Evolutionary conservation across 1,140 invertebrate species (phyloP).

Genomic region (Wiebesia pumilae): DNA sequence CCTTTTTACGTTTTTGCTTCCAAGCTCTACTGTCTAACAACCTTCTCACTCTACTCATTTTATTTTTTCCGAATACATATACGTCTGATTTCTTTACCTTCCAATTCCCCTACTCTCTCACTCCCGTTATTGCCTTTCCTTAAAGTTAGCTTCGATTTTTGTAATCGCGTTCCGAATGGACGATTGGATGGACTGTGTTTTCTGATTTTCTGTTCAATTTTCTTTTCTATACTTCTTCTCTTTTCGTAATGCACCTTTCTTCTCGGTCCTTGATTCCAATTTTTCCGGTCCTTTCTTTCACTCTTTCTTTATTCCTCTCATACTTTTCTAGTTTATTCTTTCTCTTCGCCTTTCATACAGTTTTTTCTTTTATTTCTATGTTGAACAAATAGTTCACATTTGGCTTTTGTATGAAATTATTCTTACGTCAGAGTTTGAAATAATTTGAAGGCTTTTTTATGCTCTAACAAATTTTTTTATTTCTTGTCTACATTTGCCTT

Average conservation of each 20-base stretch:
- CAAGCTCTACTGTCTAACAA: not conserved
- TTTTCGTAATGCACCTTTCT: constrained; percentile 33
- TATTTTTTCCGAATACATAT: constrained; percentile 9
- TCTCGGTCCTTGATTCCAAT: not conserved
- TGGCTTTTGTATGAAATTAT: constrained; percentile 33
- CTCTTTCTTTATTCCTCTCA: not conserved
- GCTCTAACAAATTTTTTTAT: constrained; percentile 46
- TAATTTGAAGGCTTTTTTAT: constrained; percentile 50
- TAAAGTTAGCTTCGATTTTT: constrained; percentile 51
- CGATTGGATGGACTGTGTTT: constrained; percentile 48
- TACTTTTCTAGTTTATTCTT: not conserved
- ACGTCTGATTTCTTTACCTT: not conserved
- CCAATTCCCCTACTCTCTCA: not conserved
- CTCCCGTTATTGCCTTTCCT: constrained; percentile 37
- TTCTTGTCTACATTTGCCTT: not conserved
- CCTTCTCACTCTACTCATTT: not conserved
- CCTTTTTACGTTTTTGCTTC: not conserved
- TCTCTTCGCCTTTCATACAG: not conserved
- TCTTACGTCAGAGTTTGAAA: constrained; percentile 48
- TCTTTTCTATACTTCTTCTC: constrained; percentile 46
- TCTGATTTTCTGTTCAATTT: constrained; percentile 47
- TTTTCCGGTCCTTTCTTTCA: constrained; percentile 3
- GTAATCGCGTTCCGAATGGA: constrained; percentile 37
- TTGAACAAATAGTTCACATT: not conserved
- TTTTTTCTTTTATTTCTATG: constrained; percentile 43